These are phyloP conservation scores for Isotomurus palustris DNA, from an alignment of 2,888 invertebrate species.

Conservation along the genomic window DNA sequence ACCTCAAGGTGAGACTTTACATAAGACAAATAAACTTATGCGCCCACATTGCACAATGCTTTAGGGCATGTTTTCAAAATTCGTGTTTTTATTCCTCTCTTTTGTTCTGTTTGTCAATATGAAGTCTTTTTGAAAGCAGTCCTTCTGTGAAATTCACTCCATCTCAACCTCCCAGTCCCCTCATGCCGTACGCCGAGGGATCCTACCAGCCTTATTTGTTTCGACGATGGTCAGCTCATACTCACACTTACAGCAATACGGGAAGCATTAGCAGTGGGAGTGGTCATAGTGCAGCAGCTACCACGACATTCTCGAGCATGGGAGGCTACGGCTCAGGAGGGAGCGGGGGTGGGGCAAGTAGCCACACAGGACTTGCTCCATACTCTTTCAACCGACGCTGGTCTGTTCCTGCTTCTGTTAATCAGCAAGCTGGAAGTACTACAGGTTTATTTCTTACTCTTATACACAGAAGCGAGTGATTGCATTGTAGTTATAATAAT, in stretches of 20 bases:
- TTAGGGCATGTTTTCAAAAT: neutral
- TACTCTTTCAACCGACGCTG: slow-evolving; percentile 39
- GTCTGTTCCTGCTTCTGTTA: slow-evolving; percentile 43
- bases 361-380: slow-evolving; percentile 12
- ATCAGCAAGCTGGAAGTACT: slow-evolving; percentile 32
- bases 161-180: slow-evolving; percentile 42
- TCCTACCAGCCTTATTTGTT: slow-evolving; percentile 42
- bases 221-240: slow-evolving; percentile 45
- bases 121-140: slow-evolving; percentile 34
- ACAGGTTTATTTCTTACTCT: slow-evolving; percentile 13
- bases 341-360: slow-evolving; percentile 12
- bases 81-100: slow-evolving; percentile 1
- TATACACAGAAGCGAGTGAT: neutral
- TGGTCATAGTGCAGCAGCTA: slow-evolving; percentile 9
- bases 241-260: slow-evolving; percentile 34
- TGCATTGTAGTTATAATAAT: neutral
- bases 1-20: slow-evolving; percentile 38
- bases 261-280: slow-evolving; percentile 22
- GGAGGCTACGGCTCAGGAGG: slow-evolving; percentile 34
- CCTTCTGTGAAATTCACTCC: slow-evolving; percentile 46
- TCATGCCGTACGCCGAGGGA: slow-evolving; percentile 42
- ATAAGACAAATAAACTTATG: neutral
- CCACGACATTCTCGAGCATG: slow-evolving; percentile 14
- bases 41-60: no score
- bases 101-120: slow-evolving; percentile 7